Conservation (phyloP, 2,113 vertebrate genomes). For the Greenwoodochromis staneri region DNA sequence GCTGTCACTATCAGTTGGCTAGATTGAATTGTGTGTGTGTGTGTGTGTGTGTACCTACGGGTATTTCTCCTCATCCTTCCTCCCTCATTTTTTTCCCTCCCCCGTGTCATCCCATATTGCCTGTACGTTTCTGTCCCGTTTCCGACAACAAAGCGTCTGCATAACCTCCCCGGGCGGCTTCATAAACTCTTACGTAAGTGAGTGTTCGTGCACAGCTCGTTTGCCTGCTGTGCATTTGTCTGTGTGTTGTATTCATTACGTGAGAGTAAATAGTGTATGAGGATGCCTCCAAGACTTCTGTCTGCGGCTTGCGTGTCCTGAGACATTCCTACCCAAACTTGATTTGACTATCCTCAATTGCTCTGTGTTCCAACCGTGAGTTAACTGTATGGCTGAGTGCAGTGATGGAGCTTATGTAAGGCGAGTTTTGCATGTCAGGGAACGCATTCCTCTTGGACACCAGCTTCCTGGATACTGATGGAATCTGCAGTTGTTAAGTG, state of each 20-base stretch:
- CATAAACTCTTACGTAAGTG: conserved; percentile 44
- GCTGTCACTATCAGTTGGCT: conserved; percentile 23
- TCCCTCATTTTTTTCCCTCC: not conserved
- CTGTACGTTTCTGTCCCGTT: conserved; percentile 9
- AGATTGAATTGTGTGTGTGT: not conserved
- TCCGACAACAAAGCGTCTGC: conserved; percentile 2
- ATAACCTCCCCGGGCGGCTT: conserved; percentile 15
- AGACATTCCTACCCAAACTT: not conserved
- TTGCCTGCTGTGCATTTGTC: not conserved
- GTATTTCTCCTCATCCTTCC: not conserved
- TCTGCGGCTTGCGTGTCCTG: not conserved
- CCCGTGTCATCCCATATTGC: not conserved
- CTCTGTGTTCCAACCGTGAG: not conserved
- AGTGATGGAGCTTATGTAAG: conserved; percentile 49
- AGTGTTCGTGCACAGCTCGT: not conserved
- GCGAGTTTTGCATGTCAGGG: conserved; percentile 20
- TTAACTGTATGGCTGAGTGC: not conserved
- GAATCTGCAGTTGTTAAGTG: conserved; percentile 39
- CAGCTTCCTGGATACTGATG: conserved; percentile 57
- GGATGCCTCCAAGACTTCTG: conserved; percentile 1
- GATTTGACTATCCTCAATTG: not conserved
- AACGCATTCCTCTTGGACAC: conserved; percentile 41
- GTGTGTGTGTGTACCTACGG: not conserved
- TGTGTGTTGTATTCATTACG: not conserved
- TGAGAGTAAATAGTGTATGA: not conserved